phyloP scores from a whole-genome alignment of 2,113 vertebrate genomes.

The Irena cyanogastra region DNA sequence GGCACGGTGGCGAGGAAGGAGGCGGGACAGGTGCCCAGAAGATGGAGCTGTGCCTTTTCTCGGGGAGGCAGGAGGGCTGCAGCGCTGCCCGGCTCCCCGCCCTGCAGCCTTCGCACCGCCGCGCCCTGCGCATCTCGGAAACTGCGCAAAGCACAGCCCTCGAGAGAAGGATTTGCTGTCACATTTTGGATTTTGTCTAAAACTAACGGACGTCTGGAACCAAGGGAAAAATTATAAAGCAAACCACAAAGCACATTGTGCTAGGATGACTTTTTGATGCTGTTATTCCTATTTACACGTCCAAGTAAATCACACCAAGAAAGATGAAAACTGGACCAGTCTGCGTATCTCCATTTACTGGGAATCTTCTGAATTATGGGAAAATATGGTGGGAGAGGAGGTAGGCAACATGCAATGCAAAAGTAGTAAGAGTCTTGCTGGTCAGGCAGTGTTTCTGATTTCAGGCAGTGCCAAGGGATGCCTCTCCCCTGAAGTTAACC shows the following conservation, averaged over 20 bases:
- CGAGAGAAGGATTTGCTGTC: background rate
- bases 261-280: background rate
- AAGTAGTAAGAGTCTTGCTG: background rate
- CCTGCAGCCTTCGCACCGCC: rapidly evolving
- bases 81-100: background rate
- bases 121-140: background rate
- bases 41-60: constrained; percentile 59
- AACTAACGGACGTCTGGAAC: background rate
- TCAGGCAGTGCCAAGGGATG: background rate
- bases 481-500: background rate
- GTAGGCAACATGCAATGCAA: background rate
- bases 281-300: background rate
- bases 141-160: background rate
- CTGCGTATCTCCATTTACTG: background rate
- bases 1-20: background rate
- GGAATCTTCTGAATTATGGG: background rate
- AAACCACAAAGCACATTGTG: background rate
- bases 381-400: background rate
- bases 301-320: background rate
- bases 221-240: background rate
- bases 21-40: constrained; percentile 28
- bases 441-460: background rate
- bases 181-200: background rate
- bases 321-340: background rate
- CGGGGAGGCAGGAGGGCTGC: background rate